A percentile compares a stretch with the other conserved stretches of the same genome.
Conservation (phyloP, 2,113 vertebrate species). For the Apteryx mantelli region DNA sequence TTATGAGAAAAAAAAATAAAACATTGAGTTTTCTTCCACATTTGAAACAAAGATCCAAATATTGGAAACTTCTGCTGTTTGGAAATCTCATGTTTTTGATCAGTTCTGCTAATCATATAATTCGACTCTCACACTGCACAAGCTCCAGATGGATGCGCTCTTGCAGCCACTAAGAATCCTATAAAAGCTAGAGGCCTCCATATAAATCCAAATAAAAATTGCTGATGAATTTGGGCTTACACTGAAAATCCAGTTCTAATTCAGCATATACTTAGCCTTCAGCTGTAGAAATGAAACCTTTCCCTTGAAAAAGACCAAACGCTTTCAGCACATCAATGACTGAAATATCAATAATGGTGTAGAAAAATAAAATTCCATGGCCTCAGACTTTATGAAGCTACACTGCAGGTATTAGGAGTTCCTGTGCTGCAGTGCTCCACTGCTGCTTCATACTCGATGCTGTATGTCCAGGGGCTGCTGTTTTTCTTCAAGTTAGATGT, state of each 20-base stretch:
- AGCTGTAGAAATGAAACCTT: not conserved
- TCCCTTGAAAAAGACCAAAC: not conserved
- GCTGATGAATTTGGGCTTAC: not conserved
- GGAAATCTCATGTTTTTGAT: not conserved
- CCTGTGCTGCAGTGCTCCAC: not conserved
- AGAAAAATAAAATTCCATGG: not conserved
- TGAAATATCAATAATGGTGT: not conserved
- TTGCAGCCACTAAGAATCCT: not conserved
- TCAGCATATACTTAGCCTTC: not conserved
- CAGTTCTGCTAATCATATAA: not conserved
- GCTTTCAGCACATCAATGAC: not conserved
- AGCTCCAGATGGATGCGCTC: not conserved
- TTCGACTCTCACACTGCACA: not conserved
- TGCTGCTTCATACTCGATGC: not conserved
- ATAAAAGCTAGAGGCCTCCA: not conserved
- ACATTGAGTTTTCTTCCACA: not conserved
- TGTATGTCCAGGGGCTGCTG: not conserved
- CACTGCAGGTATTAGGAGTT: fast-evolving
- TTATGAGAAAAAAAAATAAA: not conserved
- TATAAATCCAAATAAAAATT: not conserved
- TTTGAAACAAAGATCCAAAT: not conserved
- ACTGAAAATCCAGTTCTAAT: not conserved
- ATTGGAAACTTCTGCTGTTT: not conserved
- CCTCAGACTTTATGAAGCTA: not conserved
- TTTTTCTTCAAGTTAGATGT: not conserved